A percentile compares a stretch with the other conserved stretches of the same genome.
phyloP scores from a whole-genome alignment of 2,888 invertebrate genomes.

The Sisyra nigra region DNA sequence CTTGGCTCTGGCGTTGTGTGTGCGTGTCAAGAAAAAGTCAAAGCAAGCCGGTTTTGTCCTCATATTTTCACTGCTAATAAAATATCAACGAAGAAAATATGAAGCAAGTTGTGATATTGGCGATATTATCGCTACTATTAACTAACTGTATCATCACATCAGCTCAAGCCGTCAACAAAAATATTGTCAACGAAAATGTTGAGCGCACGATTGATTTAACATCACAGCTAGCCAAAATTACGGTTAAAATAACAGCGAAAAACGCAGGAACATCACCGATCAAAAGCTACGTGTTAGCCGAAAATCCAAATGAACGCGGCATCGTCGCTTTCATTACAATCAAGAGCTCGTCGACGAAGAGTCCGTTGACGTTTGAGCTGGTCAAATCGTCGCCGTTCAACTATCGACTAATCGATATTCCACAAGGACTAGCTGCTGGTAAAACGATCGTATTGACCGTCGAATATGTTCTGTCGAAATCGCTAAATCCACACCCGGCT shows the following conservation, averaged over 20 bases:
- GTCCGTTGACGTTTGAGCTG: conserved; percentile 25
- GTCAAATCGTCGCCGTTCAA: conserved; percentile 22
- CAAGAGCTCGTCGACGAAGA: conserved; percentile 16
- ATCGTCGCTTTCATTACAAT: conserved; percentile 51
- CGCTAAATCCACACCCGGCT: conserved; percentile 68
- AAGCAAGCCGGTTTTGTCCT: not conserved
- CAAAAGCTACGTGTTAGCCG: conserved; percentile 49
- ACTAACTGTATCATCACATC: not conserved
- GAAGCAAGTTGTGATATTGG: too few relatives aligned
- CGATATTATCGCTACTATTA: too few relatives aligned
- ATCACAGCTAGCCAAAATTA: conserved; percentile 76
- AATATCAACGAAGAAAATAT: too few relatives aligned
- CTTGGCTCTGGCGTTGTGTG: not conserved
- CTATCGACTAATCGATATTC: conserved; percentile 32
- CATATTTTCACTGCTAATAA: too few relatives aligned
- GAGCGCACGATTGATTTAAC: conserved; percentile 76
- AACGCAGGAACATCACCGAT: conserved; percentile 61
- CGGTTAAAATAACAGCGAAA: conserved; percentile 64
- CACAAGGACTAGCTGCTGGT: conserved; percentile 39
- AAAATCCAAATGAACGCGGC: conserved; percentile 44
- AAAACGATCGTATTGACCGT: conserved; percentile 41
- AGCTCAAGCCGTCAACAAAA: conserved; percentile 32
- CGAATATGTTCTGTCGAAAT: conserved; percentile 61
- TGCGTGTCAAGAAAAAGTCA: not conserved
- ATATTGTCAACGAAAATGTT: conserved; percentile 57